phyloP scores from a whole-genome alignment of 2,888 invertebrate species.

The Dioctria linearis region DNA sequence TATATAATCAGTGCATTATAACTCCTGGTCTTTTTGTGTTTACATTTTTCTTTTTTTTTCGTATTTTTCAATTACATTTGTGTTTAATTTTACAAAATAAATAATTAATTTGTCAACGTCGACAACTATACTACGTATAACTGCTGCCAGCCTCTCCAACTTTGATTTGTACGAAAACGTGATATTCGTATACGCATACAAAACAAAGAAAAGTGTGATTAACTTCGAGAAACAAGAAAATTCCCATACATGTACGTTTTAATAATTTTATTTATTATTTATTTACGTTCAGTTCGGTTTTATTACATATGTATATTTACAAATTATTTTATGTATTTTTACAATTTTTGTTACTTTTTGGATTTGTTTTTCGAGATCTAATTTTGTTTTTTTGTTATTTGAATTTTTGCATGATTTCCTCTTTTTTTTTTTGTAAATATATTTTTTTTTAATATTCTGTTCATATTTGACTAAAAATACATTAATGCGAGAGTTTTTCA shows the following conservation, averaged over 20 bases:
- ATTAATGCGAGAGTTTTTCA: too few species aligned
- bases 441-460: background rate
- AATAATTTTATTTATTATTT: conserved; percentile 12
- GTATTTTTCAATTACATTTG: conserved; percentile 25
- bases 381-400: conserved; percentile 15
- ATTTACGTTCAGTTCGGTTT: conserved; percentile 52
- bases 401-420: conserved; percentile 4
- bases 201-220: background rate
- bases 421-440: conserved; percentile 23
- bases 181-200: background rate
- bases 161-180: conserved; percentile 33
- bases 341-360: conserved; percentile 27
- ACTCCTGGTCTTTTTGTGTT: conserved; percentile 33
- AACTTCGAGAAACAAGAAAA: conserved; percentile 10
- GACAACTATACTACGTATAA: background rate
- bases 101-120: conserved; percentile 24
- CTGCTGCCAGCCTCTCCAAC: conserved; percentile 39
- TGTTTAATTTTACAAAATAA: conserved; percentile 20
- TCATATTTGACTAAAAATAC: too few species aligned
- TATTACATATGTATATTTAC: conserved; percentile 12
- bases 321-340: conserved; percentile 28
- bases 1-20: conserved; percentile 42
- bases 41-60: conserved; percentile 2
- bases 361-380: conserved; percentile 51
- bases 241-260: conserved; percentile 42